Percentiles rank a stretch among this genome's conserved stretches.
Conservation (phyloP, 2,113 vertebrate genomes). For the Chitala chitala region DNA sequence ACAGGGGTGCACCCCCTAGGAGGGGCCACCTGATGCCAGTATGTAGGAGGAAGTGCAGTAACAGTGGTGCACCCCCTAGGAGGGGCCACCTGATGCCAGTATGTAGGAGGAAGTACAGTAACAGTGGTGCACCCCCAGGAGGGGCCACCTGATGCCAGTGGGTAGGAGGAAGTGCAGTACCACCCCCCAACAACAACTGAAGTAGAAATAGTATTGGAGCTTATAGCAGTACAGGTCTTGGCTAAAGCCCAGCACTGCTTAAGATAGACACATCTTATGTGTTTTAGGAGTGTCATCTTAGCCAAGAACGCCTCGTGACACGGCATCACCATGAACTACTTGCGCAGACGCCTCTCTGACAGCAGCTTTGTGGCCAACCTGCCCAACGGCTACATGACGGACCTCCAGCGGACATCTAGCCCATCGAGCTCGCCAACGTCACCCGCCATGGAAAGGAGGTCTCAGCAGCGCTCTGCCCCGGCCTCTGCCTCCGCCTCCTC, state of each 20-base stretch:
- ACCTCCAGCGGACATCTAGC: conserved; percentile 76
- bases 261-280: background rate
- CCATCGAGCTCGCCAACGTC: conserved; percentile 77
- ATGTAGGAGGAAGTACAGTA: no score
- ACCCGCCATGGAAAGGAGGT: conserved; percentile 74
- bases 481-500: conserved; percentile 51
- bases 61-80: no score
- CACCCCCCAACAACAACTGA: no score
- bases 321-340: conserved; percentile 83
- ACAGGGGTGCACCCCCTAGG: no score
- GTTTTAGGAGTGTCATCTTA: background rate
- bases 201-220: background rate
- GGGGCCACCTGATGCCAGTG: no score
- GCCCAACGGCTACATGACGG: conserved; percentile 95
- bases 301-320: conserved; percentile 14
- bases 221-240: background rate
- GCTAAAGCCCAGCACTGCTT: background rate
- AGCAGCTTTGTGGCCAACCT: conserved; percentile 95
- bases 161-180: no score
- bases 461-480: conserved; percentile 46
- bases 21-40: no score
- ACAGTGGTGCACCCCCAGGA: no score
- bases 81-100: no score
- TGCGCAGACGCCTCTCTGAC: conserved; percentile 88
- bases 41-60: no score